A percentile compares a stretch with the other conserved stretches of the same genome.
phyloP scores from a whole-genome alignment of 2,113 vertebrate species.

The Pica pica region DNA sequence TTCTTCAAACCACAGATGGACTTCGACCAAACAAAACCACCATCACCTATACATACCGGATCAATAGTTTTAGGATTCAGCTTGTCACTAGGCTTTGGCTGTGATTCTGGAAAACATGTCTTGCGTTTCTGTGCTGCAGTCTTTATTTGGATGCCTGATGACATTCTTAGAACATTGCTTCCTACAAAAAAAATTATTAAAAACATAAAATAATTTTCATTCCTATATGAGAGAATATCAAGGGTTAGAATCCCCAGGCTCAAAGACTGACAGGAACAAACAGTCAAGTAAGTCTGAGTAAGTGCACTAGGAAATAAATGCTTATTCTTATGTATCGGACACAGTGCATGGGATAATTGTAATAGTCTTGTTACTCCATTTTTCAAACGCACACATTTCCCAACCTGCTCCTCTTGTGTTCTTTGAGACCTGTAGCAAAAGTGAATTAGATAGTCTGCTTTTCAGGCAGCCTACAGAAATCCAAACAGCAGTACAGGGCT shows the following conservation, averaged over 20 bases:
- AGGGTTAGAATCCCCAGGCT: not conserved
- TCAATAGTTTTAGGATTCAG: slow-evolving; percentile 84
- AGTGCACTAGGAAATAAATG: not conserved
- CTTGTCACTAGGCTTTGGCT: slow-evolving; percentile 75
- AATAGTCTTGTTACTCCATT: not conserved
- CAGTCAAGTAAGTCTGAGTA: not conserved
- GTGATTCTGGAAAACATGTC: slow-evolving; percentile 28
- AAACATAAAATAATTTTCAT: not conserved
- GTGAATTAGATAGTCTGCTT: not conserved
- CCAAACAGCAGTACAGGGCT: not conserved
- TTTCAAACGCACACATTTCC: not conserved
- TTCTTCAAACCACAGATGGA: not conserved
- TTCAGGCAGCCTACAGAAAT: not conserved
- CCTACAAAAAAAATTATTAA: not conserved
- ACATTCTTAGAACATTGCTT: slow-evolving; percentile 48
- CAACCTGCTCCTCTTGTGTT: not conserved
- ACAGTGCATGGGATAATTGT: not conserved
- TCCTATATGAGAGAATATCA: not conserved
- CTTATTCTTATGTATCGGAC: not conserved
- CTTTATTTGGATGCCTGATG: slow-evolving; percentile 25
- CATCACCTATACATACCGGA: slow-evolving; percentile 62
- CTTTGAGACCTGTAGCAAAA: not conserved
- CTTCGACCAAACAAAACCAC: not conserved
- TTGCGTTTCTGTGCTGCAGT: slow-evolving; percentile 38
- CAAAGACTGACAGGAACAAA: not conserved